Conservation (phyloP, 2,888 invertebrate species). For the Syrista parreyssii region DNA sequence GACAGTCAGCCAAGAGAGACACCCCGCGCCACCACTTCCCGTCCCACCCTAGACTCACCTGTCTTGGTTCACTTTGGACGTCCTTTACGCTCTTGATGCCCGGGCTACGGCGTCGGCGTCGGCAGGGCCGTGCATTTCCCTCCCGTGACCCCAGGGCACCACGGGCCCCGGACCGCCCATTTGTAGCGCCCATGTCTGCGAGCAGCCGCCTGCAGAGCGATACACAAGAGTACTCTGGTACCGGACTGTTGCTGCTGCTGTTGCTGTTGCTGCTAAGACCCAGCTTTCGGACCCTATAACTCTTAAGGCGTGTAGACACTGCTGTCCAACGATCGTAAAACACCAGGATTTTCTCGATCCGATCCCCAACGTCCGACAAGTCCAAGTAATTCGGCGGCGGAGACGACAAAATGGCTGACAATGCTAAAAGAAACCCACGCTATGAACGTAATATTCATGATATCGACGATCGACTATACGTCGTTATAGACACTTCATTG, state of each 20-base stretch:
- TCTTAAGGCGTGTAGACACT: conserved; percentile 9
- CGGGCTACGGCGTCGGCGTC: conserved; percentile 26
- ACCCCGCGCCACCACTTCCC: conserved; percentile 22
- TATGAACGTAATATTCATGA: background rate
- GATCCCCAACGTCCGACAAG: background rate
- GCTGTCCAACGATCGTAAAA: conserved; percentile 37
- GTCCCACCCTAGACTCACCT: conserved; percentile 26
- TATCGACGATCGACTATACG: background rate
- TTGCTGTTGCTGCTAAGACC: conserved; percentile 25
- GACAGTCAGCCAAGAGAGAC: background rate
- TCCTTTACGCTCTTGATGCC: conserved; percentile 37
- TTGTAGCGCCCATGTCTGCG: conserved; percentile 62
- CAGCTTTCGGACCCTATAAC: conserved; percentile 18
- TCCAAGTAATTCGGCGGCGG: background rate
- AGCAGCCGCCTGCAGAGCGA: conserved; percentile 58
- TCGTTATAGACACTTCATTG: background rate
- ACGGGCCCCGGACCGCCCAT: conserved; percentile 57
- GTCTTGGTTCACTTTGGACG: conserved; percentile 20
- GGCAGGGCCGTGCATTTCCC: conserved; percentile 52
- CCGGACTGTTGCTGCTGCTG: conserved; percentile 18
- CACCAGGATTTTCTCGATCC: conserved; percentile 36
- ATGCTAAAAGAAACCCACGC: background rate
- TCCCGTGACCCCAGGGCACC: conserved; percentile 59
- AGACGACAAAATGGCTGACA: background rate
- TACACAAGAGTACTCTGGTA: conserved; percentile 39